Conservation (phyloP, 1,140 invertebrate species). For the Glossosoma conforme region DNA sequence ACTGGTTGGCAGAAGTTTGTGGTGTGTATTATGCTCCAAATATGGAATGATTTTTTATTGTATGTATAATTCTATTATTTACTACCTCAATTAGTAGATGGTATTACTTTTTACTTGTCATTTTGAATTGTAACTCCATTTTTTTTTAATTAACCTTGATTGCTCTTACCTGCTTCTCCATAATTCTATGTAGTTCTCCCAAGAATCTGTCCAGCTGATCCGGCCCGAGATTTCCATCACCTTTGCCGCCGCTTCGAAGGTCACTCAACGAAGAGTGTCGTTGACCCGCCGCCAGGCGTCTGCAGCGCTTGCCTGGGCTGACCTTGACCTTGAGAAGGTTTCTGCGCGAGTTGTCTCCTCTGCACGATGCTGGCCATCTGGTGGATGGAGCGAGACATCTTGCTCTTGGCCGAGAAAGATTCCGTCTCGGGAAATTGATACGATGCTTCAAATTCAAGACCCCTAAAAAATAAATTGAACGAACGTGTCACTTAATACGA, state of each 20-base stretch:
- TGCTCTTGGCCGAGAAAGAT: constrained; percentile 28
- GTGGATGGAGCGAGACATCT: constrained; percentile 29
- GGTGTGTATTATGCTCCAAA: too few relatives aligned
- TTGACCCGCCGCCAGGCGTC: too few relatives aligned
- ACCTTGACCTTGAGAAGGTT: too few relatives aligned
- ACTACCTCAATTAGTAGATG: too few relatives aligned
- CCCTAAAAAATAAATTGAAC: constrained; percentile 35
- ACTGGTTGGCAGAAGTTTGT: too few relatives aligned
- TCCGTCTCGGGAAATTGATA: constrained; percentile 35
- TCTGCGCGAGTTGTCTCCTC: constrained; percentile 8
- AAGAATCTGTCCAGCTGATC: constrained; percentile 61
- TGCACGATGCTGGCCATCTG: constrained; percentile 29
- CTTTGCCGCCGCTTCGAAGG: constrained; percentile 32
- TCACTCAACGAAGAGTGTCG: constrained; percentile 38
- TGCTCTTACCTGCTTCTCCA: constrained; percentile 53
- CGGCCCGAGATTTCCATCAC: constrained; percentile 54
- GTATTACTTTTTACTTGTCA: too few relatives aligned
- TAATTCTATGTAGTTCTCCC: constrained; percentile 57
- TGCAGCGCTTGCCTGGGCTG: too few relatives aligned
- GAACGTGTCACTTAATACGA: too few relatives aligned
- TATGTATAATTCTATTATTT: too few relatives aligned
- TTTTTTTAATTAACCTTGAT: too few relatives aligned
- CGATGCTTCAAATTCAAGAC: constrained; percentile 39
- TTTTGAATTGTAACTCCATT: too few relatives aligned
- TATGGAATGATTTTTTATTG: too few relatives aligned